Evolutionary conservation across 2,797 vertebrate species (phyloP), one percentile per base, ranked within the genome.

Genomic region (Crenichthys baileyi): DNA sequence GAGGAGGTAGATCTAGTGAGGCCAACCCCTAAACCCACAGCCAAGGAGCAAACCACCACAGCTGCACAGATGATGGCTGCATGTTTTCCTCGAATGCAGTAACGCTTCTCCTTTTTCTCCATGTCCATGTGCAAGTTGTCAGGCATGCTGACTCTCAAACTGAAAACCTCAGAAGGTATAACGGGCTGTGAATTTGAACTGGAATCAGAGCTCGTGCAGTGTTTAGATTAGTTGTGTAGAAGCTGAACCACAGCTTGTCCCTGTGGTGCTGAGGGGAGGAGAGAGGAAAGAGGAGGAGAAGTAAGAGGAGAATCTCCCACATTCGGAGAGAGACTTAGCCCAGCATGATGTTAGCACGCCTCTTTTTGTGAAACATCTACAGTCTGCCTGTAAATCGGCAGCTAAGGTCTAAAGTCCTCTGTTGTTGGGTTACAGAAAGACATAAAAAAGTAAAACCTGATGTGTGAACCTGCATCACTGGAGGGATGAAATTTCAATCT

Each of bases 11-110:
- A 86, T 78, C 86, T 85, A 75, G 93, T 96, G 83, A 99, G 85
- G 84, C 98, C 98, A 81, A 99, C 94, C 0, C 96, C 95, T 0
- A 99, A 96, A 1, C 98, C 98, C 78, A 99, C 96, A 0, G 95
- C 96, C 82, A 99, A 67, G 22, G 96, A 96, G n/a, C 97, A 96
- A 5, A 90, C 75, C 22, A 90, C 94, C 78, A 98, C 92, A 0
- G 88, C 85, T 0, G 77, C 94, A 44, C 97, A 97, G 89, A 99
- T 96, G 70, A 97, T 83, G 55, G 91, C 93, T 16, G 93, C 96
- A 46, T 98, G 97, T 80, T 95, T 98, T 9, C 87, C 85, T 41
- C 80, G 93, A 51, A 98, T 96, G 90, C 96, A 97, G 91, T 97
- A 96, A 39, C 71, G 91, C 91, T 96, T 96, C 7, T 91, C 61